Base-by-base conservation (phyloP, 2,888 invertebrate species). In the Flabesymbios commensalis region DNA sequence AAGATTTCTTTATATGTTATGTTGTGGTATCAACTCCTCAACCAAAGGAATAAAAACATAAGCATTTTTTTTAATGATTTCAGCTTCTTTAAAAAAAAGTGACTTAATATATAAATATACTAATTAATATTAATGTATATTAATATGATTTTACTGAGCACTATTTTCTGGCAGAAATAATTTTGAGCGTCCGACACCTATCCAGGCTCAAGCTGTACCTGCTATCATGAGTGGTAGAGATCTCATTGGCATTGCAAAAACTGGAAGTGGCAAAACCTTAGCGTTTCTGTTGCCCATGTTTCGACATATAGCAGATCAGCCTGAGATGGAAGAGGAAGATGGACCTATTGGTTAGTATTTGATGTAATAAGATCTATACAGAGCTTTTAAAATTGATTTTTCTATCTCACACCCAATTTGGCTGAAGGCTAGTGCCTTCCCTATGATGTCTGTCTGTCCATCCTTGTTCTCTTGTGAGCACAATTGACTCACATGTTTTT, bases 221-320 rank as follows among this genome's bases (percentile, higher is more conserved):
- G 93, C 94, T 29, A 93, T 99, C 64, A 97, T 99, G 97, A 93
- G 92, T 53, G 86, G 86, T n/a, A 88, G 97, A 61, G 97, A 99
- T 84, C 86, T 99, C 64, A 99, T 99, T 77, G 98, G 98, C 58
- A 99, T 99, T 79, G 99, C 99, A 1, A 99, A 99, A 85, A 99
- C 99, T 0, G 98, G 98, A 47, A 95, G 95, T 78, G 99, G 99
- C 33, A 99, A 99, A 85, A 99, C 99, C 0, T 84, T 99, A 54
- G 99, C 98, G 0, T 99, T 99, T 83, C 88, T 99, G 61, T 84
- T 99, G 61, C 99, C 99, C 0, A 95, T 99, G 96, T 94, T 99
- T 84, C 83, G 92, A 39, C 99, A 99, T 77, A 93, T 99, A 31
- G 83, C 95, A 61, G 98, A 98, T 82, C 99, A 99, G 80, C 88